Percentiles rank a stretch among this genome's conserved stretches.
phyloP scores from a whole-genome alignment of 2,888 invertebrate genomes.

The Selenia dentaria region DNA sequence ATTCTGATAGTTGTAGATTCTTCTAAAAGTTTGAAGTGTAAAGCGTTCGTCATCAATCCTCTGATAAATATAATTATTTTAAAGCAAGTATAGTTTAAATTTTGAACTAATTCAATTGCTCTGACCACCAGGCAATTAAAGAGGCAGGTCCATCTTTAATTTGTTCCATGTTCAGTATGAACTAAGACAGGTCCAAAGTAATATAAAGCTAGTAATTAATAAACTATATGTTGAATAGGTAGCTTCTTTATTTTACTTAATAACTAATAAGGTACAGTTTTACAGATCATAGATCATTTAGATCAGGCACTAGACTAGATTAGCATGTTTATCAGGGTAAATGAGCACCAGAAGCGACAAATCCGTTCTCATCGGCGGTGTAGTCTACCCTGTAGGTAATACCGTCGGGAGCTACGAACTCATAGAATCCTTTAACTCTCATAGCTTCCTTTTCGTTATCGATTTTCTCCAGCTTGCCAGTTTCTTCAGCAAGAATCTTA shows the following conservation, averaged over 20 bases:
- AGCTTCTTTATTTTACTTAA: slow-evolving; percentile 32
- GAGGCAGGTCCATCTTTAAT: too few relatives aligned
- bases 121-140: too few relatives aligned
- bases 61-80: too few relatives aligned
- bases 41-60: too few relatives aligned
- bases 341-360: slow-evolving; percentile 63
- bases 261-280: slow-evolving; percentile 26
- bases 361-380: slow-evolving; percentile 76
- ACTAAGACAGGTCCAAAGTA: too few relatives aligned
- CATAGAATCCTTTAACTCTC: slow-evolving; percentile 71
- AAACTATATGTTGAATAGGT: too few relatives aligned
- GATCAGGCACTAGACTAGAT: slow-evolving; percentile 39
- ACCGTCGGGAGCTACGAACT: slow-evolving; percentile 73
- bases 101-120: too few relatives aligned
- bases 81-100: too few relatives aligned
- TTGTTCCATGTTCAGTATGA: too few relatives aligned
- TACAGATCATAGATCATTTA: slow-evolving; percentile 20
- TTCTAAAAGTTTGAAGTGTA: too few relatives aligned
- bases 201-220: too few relatives aligned
- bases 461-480: slow-evolving; percentile 65
- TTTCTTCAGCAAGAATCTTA: slow-evolving; percentile 75
- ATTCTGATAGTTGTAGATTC: too few relatives aligned
- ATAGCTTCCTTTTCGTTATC: slow-evolving; percentile 56
- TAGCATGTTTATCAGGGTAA: slow-evolving; percentile 48
- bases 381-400: slow-evolving; percentile 77